Conservation (phyloP, 2,113 vertebrate species). For the Cheirogaleus medius region DNA sequence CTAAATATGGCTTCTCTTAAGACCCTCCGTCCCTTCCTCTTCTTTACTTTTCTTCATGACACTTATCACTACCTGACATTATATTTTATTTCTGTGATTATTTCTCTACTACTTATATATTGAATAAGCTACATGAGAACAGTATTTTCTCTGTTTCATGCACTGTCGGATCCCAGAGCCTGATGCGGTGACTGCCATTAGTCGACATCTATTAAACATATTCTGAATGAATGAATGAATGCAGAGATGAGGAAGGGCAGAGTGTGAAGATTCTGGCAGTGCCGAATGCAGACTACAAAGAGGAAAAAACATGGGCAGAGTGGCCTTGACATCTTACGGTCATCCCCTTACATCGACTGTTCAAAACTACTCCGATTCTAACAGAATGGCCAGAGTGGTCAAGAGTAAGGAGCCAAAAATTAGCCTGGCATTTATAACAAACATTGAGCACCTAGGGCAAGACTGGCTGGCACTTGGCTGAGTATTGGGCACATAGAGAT, state of each 20-base stretch:
- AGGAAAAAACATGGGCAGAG: not conserved
- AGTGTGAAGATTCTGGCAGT: not conserved
- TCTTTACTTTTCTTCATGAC: not conserved
- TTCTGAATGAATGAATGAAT: not conserved
- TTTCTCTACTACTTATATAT: not conserved
- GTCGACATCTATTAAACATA: not conserved
- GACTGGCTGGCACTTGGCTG: not conserved
- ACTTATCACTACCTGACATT: not conserved
- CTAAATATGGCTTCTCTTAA: not conserved
- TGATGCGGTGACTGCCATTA: not conserved
- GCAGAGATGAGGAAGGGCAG: not conserved
- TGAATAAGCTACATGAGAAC: not conserved
- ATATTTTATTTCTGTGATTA: not conserved
- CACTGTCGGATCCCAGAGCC: not conserved
- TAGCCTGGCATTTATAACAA: not conserved
- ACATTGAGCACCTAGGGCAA: not conserved
- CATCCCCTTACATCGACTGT: not conserved
- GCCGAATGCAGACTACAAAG: not conserved
- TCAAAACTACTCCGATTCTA: not conserved
- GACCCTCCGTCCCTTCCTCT: not conserved
- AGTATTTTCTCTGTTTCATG: not conserved
- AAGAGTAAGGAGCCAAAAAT: not conserved
- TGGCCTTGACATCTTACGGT: not conserved
- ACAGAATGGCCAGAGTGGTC: not conserved
- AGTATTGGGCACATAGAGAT: not conserved